Evolutionary conservation across 2,113 vertebrate species (phyloP).

Genomic region (Brachionichthys hirsutus): DNA sequence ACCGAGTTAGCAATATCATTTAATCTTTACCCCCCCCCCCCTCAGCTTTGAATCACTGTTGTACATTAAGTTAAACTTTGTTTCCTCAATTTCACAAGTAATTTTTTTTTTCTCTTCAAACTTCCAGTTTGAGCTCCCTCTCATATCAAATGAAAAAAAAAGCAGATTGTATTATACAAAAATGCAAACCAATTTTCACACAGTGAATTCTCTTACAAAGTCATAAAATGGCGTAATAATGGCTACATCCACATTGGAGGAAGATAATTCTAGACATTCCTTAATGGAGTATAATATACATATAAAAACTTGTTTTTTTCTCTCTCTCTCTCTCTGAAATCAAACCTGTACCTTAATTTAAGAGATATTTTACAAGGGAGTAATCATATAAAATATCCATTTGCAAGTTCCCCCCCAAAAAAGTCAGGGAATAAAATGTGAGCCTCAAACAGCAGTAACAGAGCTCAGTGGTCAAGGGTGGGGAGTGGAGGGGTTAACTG

Average conservation of each 20-base stretch:
- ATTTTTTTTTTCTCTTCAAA: slow-evolving; percentile 74
- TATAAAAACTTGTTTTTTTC: slow-evolving; percentile 79
- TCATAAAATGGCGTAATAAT: slow-evolving; percentile 86
- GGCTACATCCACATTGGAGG: slow-evolving; percentile 88
- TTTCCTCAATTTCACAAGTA: slow-evolving; percentile 79
- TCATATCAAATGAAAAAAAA: slow-evolving; percentile 78
- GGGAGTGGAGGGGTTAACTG: slow-evolving; percentile 56
- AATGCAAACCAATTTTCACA: slow-evolving; percentile 89
- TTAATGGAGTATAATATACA: slow-evolving; percentile 89
- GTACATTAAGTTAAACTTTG: slow-evolving; percentile 80
- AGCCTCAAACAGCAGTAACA: slow-evolving; percentile 79
- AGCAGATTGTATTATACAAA: slow-evolving; percentile 89
- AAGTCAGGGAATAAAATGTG: slow-evolving; percentile 78
- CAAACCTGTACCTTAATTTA: slow-evolving; percentile 87
- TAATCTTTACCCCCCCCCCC: slow-evolving; percentile 73
- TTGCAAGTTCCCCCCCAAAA: slow-evolving; percentile 74
- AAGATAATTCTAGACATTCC: slow-evolving; percentile 88
- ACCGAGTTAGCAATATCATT: slow-evolving; percentile 80
- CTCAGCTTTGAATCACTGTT: slow-evolving; percentile 81
- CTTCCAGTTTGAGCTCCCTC: slow-evolving; percentile 79
- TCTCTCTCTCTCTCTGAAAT: slow-evolving; percentile 81
- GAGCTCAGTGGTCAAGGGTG: slow-evolving; percentile 75
- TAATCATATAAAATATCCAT: slow-evolving; percentile 81
- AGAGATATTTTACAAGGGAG: slow-evolving; percentile 83
- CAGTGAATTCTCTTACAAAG: slow-evolving; percentile 89